Base-by-base conservation (phyloP, 2,113 vertebrate genomes). In the Alethe diademata region DNA sequence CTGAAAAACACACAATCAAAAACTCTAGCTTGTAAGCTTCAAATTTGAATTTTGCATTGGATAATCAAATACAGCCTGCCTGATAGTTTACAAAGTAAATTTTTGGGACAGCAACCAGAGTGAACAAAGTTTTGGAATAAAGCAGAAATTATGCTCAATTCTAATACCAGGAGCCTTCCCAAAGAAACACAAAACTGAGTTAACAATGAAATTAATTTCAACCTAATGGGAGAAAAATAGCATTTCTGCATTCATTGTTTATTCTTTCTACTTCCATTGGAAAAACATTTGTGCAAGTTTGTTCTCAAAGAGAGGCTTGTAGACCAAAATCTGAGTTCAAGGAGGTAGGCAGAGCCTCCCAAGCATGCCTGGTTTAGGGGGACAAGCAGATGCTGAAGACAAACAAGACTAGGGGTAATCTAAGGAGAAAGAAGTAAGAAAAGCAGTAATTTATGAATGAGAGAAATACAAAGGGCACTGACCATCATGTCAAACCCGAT, bases 1-100 rank as follows among this genome's bases (percentile, higher is more conserved):
- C 99, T 99, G 93, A 70, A 97, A 97, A 66, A 79, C n/a, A 90
- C 14, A 8, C 35, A 72, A 66, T 19, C 24, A 58, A 78, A 62
- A 88, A 7, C 42, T 43, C 50, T 36, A 57, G n/a, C 15, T 88
- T 78, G 25, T 73, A 58, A 87, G 42, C 33, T 48, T 18, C 18
- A 56, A 31, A 33, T 58, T 71, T 29, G 78, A 66, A 58, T 80
- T 62, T 80, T 54, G 18, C 26, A 18, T 8, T 9, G 11, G 29
- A 60, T 57, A 40, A 66, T 65, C 18, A 78, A 82, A 69, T 38
- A 33, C 25, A 66, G n/a, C 14, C 48, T 78, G 25, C 9, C 48
- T 74, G 57, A 31, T 38, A 11, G 47, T 45, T 83, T 85, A 86
- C 56, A 71, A 80, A 29, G 17, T 54, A 18, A 29, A 60, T 22